Evolutionary conservation across 2,113 vertebrate species (phyloP).

Genomic region (Pseudopodoces humilis): DNA sequence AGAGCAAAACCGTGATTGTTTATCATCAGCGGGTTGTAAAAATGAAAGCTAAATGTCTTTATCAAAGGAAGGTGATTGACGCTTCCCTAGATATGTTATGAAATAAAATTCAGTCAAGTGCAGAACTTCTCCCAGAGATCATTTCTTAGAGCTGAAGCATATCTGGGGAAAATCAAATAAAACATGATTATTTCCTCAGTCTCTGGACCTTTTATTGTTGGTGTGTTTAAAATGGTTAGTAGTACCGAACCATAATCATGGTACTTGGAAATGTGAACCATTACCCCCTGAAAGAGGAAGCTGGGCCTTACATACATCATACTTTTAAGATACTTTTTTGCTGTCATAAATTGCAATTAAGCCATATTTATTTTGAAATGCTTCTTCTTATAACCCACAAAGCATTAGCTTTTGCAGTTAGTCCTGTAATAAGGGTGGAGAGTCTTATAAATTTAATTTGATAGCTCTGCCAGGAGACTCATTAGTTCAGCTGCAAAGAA

Average conservation of each 20-base stretch:
- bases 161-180: neutral
- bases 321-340: neutral
- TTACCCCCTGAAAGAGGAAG: neutral
- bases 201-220: neutral
- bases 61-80: neutral
- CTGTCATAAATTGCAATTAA: constrained; percentile 60
- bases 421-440: constrained; percentile 72
- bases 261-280: neutral
- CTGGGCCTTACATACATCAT: neutral
- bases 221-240: neutral
- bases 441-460: constrained; percentile 81
- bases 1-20: neutral
- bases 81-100: neutral
- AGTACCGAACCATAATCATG: neutral
- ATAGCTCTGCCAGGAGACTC: constrained; percentile 74
- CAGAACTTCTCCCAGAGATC: neutral
- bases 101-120: neutral
- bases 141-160: neutral
- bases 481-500: constrained; percentile 77
- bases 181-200: neutral
- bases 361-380: constrained; percentile 64
- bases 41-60: neutral
- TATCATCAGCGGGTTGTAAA: neutral
- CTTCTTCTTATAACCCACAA: constrained; percentile 66
- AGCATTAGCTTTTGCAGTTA: constrained; percentile 66